Percentiles rank a stretch among this genome's conserved stretches.
phyloP scores from a whole-genome alignment of 1,140 invertebrate genomes.

The Schlechtendalia chinensis region DNA sequence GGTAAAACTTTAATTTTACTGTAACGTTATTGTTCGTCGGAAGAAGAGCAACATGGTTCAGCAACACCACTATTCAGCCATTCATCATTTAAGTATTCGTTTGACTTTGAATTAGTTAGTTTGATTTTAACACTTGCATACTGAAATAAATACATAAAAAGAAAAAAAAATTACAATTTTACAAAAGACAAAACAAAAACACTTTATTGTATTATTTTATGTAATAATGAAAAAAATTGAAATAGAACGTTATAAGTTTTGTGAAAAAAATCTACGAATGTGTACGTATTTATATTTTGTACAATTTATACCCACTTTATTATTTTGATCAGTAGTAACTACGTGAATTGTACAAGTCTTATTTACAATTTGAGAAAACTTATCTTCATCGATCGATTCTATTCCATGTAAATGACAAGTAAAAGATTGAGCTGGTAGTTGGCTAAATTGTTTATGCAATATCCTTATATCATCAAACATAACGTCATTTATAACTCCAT shows the following conservation, averaged over 20 bases:
- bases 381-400: neutral
- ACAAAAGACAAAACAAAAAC: too few relatives aligned
- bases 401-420: constrained; percentile 33
- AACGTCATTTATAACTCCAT: neutral
- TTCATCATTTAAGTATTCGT: constrained; percentile 38
- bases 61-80: constrained; percentile 22
- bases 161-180: too few relatives aligned
- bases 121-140: constrained; percentile 23
- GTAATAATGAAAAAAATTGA: too few relatives aligned
- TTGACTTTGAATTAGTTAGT: neutral
- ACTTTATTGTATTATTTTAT: too few relatives aligned
- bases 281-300: too few relatives aligned
- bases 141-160: constrained; percentile 7
- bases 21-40: neutral
- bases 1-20: too few relatives aligned
- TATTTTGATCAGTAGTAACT: constrained; percentile 6
- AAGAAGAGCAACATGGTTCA: neutral
- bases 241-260: too few relatives aligned
- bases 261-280: too few relatives aligned
- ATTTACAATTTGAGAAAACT: neutral
- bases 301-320: constrained; percentile 8
- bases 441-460: constrained; percentile 2
- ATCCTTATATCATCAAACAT: neutral
- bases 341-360: constrained; percentile 8
- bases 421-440: constrained; percentile 31